Evolutionary conservation across 2,113 vertebrate genomes (phyloP), one percentile per base, ranked within the genome.

Genomic region (Cyphomyrus plagiostoma): DNA sequence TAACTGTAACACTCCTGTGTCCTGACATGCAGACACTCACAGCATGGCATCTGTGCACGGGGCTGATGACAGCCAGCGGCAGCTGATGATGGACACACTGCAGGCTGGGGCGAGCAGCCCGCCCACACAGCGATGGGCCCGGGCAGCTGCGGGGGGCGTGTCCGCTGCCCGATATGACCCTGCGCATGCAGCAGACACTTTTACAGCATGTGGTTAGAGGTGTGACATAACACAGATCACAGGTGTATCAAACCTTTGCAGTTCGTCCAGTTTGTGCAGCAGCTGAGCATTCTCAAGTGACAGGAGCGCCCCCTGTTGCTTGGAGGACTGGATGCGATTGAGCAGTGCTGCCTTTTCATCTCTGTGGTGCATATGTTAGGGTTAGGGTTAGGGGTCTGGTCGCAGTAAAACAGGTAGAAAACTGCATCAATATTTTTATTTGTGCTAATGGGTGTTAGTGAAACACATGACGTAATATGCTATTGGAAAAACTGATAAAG

Each of bases 241-340:
- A 48, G 39, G n/a, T 56, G 23, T 6, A 23, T 58, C 42, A 26
- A 52, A 90, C 90, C 91, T 91, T 9, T 88, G 88, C 83, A 92
- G 86, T 66, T 92, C 91, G 46, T 84, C 87, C 58, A 92, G 91
- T 87, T 90, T 90, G 21, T 56, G 46, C 39, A 86, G 30, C 50
- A 91, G 45, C 45, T 83, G 87, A 56, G 52, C 26, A 58, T 82
- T 91, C 89, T 91, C 89, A 50, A 89, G 89, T 46, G 89, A 90
- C 21, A 85, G 70, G 42, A 89, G 89, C 91, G 42, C 88, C 91
- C 89, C 90, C 90, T 91, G 91, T 80, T 92, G 91, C 77, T 39
- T 56, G 52, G 89, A 91, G 87, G 62, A 89, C 77, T 90, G 62
- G 52, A 88, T 74, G n/a, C 87, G 48, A 39, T 89, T 77, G 70